Base-by-base conservation (phyloP, 2,888 invertebrate genomes). In the Galeruca laticollis region DNA sequence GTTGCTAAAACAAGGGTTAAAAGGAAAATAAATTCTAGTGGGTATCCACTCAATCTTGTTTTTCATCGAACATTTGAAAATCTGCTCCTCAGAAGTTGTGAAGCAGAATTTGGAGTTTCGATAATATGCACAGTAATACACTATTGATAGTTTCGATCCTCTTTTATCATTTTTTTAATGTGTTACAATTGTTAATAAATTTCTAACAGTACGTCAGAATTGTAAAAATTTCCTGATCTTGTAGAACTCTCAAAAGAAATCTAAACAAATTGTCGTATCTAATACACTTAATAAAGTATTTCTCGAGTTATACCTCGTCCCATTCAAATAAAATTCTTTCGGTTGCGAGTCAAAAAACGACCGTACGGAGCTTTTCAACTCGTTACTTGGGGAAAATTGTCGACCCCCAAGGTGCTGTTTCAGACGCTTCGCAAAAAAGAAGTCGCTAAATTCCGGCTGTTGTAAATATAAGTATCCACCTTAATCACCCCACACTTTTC, bases 281-380 rank as follows among this genome's bases (percentile, higher is more conserved):
- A 47, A 47, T 47, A 47, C 47, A 47, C 47, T 47, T 43, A 43
- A 43, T 43, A 43, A 43, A 43, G 43, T 43, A 43, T 43, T 43
- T 43, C 43, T 43, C 43, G 43, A 43, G 43, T 43, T 43, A 43
- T 43, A n/a, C 6, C n/a, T n/a, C 43, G n/a, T 43, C 6, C 43
- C 43, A 43, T 15, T n/a, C 43, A 47, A 47, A 47, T 18, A 47
- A 47, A 15, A 47, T 47, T 47, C 47, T 15, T 18, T 9, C 47
- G 15, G 47, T 47, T 18, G 18, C 18, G 18, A 47, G 47, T 47
- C 9, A 47, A 47, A 47, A 47, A 47, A 47, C 47, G 47, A 47
- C 47, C 18, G 47, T 18, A 18, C 47, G 15, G 47, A 47, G 47
- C 15, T 6, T 47, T 47, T 47, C 47, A 18, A 47, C 47, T 47